Percentiles rank a stretch among this genome's conserved stretches.
These are phyloP conservation scores for Mormyrus proboscirostris DNA, from an alignment of 2,797 vertebrate species.

Conservation along the genomic window DNA sequence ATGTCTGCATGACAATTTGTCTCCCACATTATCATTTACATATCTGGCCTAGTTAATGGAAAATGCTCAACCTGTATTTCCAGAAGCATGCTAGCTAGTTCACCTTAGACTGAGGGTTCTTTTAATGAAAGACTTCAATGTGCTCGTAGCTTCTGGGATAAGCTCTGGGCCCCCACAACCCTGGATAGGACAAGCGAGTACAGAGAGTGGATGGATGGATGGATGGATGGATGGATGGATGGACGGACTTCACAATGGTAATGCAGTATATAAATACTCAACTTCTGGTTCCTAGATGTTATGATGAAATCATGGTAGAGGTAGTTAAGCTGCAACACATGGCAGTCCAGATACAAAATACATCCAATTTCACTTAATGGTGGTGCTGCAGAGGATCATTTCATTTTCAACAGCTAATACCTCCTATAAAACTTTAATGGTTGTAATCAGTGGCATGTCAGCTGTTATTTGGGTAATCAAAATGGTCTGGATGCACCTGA, in stretches of 20 bases:
- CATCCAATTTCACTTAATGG: not conserved
- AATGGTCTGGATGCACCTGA: not conserved
- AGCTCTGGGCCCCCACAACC: not conserved
- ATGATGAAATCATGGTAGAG: not conserved
- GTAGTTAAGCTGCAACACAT: not conserved
- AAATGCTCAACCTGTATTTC: not conserved
- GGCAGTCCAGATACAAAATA: not conserved
- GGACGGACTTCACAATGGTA: not conserved
- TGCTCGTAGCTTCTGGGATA: not conserved
- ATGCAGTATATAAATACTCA: not conserved
- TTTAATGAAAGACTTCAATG: not conserved
- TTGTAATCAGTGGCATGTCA: not conserved
- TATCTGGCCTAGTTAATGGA: not conserved
- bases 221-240: not conserved
- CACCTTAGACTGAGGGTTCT: not conserved
- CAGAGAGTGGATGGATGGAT: not conserved
- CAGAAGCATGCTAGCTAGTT: not conserved
- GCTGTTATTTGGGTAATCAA: not conserved
- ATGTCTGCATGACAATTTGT: not conserved
- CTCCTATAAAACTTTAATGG: not conserved
- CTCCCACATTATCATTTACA: not conserved
- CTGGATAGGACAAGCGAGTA: not conserved
- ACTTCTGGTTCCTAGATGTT: not conserved
- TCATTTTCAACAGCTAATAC: not conserved
- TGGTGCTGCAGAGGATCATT: not conserved